Conservation (phyloP, 2,888 invertebrate species). For the Clusia tigrina region DNA sequence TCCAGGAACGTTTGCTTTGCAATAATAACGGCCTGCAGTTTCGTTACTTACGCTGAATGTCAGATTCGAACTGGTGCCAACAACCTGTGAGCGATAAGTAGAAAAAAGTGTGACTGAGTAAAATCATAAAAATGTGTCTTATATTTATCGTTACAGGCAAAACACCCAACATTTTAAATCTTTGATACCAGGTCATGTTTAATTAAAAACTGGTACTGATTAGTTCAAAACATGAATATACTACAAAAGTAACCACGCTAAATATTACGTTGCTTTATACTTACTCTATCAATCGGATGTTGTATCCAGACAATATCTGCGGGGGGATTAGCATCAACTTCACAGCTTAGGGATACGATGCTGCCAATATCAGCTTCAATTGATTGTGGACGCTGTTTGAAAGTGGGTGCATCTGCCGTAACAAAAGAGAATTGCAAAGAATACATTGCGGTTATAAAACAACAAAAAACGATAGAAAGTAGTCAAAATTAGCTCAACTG, state of each 20-base stretch:
- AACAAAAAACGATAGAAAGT: neutral
- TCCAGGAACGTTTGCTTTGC: constrained; percentile 87
- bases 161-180: too few species aligned
- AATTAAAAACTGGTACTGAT: too few species aligned
- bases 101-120: too few species aligned
- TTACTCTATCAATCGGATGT: constrained; percentile 76
- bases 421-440: constrained; percentile 22
- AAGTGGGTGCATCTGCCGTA: constrained; percentile 80
- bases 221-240: too few species aligned
- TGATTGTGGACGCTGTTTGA: constrained; percentile 77
- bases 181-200: neutral
- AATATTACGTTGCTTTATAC: too few species aligned
- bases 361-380: constrained; percentile 84
- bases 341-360: constrained; percentile 81
- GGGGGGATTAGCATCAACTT: constrained; percentile 89
- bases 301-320: constrained; percentile 91
- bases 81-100: constrained; percentile 65
- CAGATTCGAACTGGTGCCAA: constrained; percentile 80
- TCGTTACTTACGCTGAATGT: constrained; percentile 80
- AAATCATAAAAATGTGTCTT: too few species aligned
- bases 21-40: constrained; percentile 86
- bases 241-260: constrained; percentile 30
- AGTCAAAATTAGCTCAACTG: neutral
- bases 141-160: too few species aligned
- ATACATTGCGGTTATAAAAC: neutral